These are phyloP conservation scores for Magallana gigas DNA, from an alignment of 1,140 invertebrate species.

Conservation along the genomic window DNA sequence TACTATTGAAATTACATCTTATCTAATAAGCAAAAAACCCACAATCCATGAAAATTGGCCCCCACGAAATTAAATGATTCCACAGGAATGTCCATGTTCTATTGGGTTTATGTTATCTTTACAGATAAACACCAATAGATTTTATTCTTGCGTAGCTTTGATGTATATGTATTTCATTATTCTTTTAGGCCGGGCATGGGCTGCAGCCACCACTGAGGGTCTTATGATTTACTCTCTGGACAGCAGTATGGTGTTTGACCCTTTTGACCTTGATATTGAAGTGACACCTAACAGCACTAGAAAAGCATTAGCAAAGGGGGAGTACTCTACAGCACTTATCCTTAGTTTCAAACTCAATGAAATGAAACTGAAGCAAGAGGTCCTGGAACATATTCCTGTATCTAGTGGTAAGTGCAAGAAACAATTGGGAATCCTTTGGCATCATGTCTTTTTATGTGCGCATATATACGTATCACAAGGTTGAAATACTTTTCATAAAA, in stretches of 20 bases:
- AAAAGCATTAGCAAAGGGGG: slow-evolving; percentile 83
- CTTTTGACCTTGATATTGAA: slow-evolving; percentile 89
- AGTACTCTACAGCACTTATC: slow-evolving; percentile 88
- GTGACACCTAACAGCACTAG: slow-evolving; percentile 86
- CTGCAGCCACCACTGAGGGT: slow-evolving; percentile 95
- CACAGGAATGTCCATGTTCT: too few species aligned
- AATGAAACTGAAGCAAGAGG: slow-evolving; percentile 86
- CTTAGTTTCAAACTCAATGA: slow-evolving; percentile 94
- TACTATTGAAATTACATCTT: too few species aligned
- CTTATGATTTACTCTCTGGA: slow-evolving; percentile 94
- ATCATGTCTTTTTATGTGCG: too few species aligned
- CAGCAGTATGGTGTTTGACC: slow-evolving; percentile 88
- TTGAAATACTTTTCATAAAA: too few species aligned
- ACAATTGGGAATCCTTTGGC: too few species aligned
- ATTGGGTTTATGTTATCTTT: too few species aligned
- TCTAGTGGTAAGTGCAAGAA: slow-evolving; percentile 84
- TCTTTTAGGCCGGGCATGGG: slow-evolving; percentile 89
- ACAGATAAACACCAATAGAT: too few species aligned
- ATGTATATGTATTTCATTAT: slow-evolving; percentile 27
- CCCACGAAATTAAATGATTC: too few species aligned
- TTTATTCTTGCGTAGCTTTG: too few species aligned
- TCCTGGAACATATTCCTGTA: slow-evolving; percentile 90
- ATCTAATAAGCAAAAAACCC: too few species aligned
- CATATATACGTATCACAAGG: neutral
- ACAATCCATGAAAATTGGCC: too few species aligned